Evolutionary conservation across 1,140 invertebrate genomes (phyloP), one percentile per base, ranked within the genome.

Genomic region (Bombus superbus): DNA sequence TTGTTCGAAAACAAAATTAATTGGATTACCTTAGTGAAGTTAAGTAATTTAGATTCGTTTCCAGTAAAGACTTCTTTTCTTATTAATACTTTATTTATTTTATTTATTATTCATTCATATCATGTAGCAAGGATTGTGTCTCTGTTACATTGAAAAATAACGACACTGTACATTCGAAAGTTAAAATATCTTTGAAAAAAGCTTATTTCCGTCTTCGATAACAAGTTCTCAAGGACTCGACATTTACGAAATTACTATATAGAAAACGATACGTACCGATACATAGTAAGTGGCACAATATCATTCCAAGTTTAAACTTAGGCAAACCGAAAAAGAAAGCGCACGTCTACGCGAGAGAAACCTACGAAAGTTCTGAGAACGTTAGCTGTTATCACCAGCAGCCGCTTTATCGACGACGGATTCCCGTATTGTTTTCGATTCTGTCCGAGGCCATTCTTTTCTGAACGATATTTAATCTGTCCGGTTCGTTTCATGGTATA

Each of bases 381-480:
- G 22, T 57, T 18, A 76, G 25, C 28, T 13, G 28, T 13, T n/a
- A 40, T 57, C 53, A 35, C n/a, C 57, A 57, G 18, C 32, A 75
- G 35, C 38, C 13, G 25, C 72, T n/a, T 38, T 28, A 78, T 78
- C 75, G 44, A 68, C 59, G 18, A 68, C 13, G 5, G 25, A 35
- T 3, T 22, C 44, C 28, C n/a, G 25, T 42, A 66, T 85, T 80
- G 83, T 81, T 72, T 73, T 66, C 69, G 38, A 9, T 57, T 47
- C 66, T 35, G 32, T 73, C 59, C 68, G 25, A 15, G 35, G 28
- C 22, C 42, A 13, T 81, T 73, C n/a, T 76, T 32, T 38, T 15
- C 15, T 25, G 2, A 44, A 62, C 83, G 77, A 71, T 76, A 86
- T 88, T 89, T 86, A 83, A 89, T 89, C 84, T 73, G 35, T 42